Percentiles rank a stretch among this genome's conserved stretches.
Evolutionary conservation across 2,888 invertebrate genomes (phyloP).

Genomic region (Pimpla rufipes): DNA sequence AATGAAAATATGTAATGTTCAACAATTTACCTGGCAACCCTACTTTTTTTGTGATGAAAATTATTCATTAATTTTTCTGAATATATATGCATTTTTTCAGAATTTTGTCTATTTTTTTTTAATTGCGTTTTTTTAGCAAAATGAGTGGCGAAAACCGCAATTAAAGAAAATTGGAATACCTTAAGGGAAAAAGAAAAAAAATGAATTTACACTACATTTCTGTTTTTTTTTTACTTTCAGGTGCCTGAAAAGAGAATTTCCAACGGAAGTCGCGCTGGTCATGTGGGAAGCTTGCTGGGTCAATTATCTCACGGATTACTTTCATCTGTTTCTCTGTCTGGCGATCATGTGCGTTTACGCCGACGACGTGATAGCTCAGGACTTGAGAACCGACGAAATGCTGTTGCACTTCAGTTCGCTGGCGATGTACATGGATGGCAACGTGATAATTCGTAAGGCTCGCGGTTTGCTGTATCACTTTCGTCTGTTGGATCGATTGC

Average conservation of each 20-base stretch:
- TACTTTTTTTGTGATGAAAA: too few species aligned
- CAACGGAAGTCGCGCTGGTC: constrained; percentile 93
- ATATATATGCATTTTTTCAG: too few species aligned
- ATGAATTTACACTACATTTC: constrained; percentile 4
- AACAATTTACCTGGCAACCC: too few species aligned
- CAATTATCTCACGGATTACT: constrained; percentile 97
- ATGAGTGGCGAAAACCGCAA: too few species aligned
- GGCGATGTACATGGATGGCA: constrained; percentile 99
- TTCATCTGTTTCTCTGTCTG: constrained; percentile 97
- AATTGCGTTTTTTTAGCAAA: too few species aligned
- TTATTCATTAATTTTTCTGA: too few species aligned
- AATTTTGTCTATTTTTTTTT: background rate
- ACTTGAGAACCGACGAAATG: constrained; percentile 97
- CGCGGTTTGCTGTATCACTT: constrained; percentile 96
- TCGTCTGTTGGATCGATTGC: constrained; percentile 94
- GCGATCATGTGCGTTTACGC: constrained; percentile 97
- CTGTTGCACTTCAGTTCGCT: constrained; percentile 97
- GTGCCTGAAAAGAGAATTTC: constrained; percentile 97
- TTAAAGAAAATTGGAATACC: background rate
- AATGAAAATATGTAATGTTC: too few species aligned
- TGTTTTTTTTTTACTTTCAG: constrained; percentile 83
- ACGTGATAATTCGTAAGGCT: constrained; percentile 95
- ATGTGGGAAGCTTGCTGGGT: constrained; percentile 99
- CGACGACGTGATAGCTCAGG: constrained; percentile 96
- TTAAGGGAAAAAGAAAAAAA: background rate